Evolutionary conservation across 2,797 vertebrate species (phyloP), one percentile per base, ranked within the genome.

Genomic region (Ctenopoma kingsleyae): DNA sequence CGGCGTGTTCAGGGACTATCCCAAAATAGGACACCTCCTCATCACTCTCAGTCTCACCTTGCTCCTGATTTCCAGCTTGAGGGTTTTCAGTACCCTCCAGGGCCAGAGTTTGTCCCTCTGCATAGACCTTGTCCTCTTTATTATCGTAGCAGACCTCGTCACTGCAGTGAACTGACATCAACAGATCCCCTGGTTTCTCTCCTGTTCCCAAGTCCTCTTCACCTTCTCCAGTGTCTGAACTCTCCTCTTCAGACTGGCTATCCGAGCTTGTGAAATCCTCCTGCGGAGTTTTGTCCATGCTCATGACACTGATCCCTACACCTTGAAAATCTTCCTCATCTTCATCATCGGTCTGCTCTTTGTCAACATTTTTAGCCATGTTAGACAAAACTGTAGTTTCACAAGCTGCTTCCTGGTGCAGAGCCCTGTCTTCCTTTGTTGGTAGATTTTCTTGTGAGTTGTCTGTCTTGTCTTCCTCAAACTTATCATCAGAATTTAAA

Each of bases 41-140:
- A 13, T 89, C 54, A 2, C 81, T 68, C 54, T 85, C 71, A 9
- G 17, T 54, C 17, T 84, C 84, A 79, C 67, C 80, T 75, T 57
- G 80, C 57, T 80, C 75, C 64, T 76, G 6, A 12, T 85, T 86
- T 73, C 88, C 82, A 79, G 78, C 78, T 82, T 79, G 71, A 86
- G 69, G 53, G 20, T 60, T 76, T 76, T 61, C 65, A 23, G 57
- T 58, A 9, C 50, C 74, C 52, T 86, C 67, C 3, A 35, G 75
- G 65, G 60, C 59, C 67, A 76, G 67, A 76, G 78, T 69, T 79
- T 56, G 86, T 63, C 68, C 75, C 81, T 86, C 78, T 47, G 80
- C 52, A 54, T 75, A 78, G 74, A 76, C 49, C 23, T 41, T 70
- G 74, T 86, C 82, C 82, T 82, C 80, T 66, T 82, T 81, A 74